Conservation (phyloP, 2,113 vertebrate species). For the Amia ocellicauda region DNA sequence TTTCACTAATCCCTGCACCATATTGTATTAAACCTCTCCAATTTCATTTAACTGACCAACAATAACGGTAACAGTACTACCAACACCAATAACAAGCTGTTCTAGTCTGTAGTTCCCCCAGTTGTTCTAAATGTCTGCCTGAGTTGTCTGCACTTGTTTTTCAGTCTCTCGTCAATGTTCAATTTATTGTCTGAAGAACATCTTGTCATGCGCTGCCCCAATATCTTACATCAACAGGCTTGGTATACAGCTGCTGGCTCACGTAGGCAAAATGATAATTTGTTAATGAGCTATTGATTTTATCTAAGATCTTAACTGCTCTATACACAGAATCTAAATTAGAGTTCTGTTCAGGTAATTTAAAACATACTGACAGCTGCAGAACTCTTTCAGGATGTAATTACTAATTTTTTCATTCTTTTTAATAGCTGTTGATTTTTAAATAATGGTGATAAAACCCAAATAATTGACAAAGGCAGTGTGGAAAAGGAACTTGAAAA, state of each 20-base stretch:
- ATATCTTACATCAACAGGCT: background rate
- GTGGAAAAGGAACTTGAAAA: no score
- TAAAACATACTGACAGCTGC: background rate
- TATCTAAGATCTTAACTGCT: background rate
- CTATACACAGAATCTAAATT: background rate
- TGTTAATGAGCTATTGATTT: background rate
- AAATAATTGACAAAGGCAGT: background rate
- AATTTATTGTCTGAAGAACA: background rate
- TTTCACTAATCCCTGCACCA: no score
- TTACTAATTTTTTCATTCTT: background rate
- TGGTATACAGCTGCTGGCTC: background rate
- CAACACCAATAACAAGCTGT: no score
- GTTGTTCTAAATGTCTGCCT: background rate
- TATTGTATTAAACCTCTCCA: no score
- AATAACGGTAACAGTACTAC: no score
- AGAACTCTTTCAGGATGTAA: background rate
- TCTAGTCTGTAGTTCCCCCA: no score
- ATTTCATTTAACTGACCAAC: no score
- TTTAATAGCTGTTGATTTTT: background rate
- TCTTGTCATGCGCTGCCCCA: background rate
- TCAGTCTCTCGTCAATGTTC: background rate
- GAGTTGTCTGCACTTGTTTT: background rate
- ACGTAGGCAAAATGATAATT: background rate
- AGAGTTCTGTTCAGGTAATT: background rate
- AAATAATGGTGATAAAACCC: background rate